Evolutionary conservation across 2,113 vertebrate species (phyloP).

Genomic region (Channa argus): DNA sequence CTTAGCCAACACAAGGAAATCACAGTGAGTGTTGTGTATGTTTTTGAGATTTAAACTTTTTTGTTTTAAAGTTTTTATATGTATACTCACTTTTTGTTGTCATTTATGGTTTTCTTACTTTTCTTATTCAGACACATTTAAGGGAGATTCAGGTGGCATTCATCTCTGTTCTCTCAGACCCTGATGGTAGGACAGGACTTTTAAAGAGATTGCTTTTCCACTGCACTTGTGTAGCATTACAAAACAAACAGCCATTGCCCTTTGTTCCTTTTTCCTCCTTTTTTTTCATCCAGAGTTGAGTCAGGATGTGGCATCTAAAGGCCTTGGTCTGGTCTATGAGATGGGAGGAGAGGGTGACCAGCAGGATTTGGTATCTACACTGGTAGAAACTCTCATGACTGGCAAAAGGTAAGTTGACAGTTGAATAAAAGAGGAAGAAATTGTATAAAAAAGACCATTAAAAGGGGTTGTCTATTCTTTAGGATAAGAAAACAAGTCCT

Average conservation of each 20-base stretch:
- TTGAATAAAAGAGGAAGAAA: neutral
- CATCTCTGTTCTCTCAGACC: slow-evolving; percentile 94
- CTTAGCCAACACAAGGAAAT: slow-evolving; percentile 92
- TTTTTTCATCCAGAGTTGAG: slow-evolving; percentile 87
- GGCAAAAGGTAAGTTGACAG: slow-evolving; percentile 90
- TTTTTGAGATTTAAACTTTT: too few relatives aligned
- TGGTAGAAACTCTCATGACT: slow-evolving; percentile 98
- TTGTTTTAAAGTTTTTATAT: neutral
- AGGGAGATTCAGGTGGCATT: slow-evolving; percentile 97
- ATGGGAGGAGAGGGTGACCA: slow-evolving; percentile 94
- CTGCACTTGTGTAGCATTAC: neutral
- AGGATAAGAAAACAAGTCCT: too few relatives aligned
- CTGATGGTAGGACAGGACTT: slow-evolving; percentile 88
- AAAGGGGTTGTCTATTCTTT: neutral
- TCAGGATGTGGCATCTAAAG: slow-evolving; percentile 98
- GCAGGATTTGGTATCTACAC: slow-evolving; percentile 93
- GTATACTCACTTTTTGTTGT: too few relatives aligned
- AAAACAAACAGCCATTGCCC: neutral
- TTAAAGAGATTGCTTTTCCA: neutral
- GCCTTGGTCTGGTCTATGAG: slow-evolving; percentile 96
- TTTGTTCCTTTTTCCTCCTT: neutral
- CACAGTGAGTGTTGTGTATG: slow-evolving; percentile 80
- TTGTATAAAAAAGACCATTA: neutral
- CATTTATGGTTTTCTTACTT: neutral
- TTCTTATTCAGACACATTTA: slow-evolving; percentile 87